Evolutionary conservation across 2,888 invertebrate genomes (phyloP).

Genomic region (Baronia brevicornis): DNA sequence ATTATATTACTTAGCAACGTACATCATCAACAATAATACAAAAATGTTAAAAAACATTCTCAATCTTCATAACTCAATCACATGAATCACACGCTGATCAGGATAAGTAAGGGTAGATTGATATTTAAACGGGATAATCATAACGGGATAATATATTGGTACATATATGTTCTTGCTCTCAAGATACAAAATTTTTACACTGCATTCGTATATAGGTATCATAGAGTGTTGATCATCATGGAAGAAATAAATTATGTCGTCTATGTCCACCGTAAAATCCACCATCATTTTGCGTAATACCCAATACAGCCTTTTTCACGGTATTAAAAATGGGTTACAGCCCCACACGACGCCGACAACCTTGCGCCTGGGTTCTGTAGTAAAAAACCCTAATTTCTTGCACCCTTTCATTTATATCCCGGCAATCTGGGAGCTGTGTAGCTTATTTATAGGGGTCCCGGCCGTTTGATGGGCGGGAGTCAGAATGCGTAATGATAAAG

Average conservation of each 20-base stretch:
- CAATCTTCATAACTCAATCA: too few relatives aligned
- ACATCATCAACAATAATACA: too few relatives aligned
- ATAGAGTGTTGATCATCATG: constrained; percentile 12
- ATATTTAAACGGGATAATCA: too few relatives aligned
- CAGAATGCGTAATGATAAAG: constrained; percentile 72
- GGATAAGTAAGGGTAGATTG: too few relatives aligned
- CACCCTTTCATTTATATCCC: constrained; percentile 73
- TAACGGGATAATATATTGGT: too few relatives aligned
- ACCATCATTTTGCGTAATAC: constrained; percentile 51
- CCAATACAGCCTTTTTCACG: constrained; percentile 48
- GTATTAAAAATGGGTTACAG: constrained; percentile 70
- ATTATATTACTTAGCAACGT: too few relatives aligned
- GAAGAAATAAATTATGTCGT: constrained; percentile 15
- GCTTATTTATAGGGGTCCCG: constrained; percentile 69
- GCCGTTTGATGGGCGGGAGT: constrained; percentile 63
- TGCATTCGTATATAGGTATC: constrained; percentile 4
- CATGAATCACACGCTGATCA: too few relatives aligned
- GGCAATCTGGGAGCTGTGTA: constrained; percentile 67
- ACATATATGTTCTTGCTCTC: too few relatives aligned
- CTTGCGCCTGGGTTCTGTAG: constrained; percentile 48
- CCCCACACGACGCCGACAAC: constrained; percentile 34
- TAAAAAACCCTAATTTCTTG: constrained; percentile 75
- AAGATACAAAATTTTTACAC: too few relatives aligned
- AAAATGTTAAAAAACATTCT: too few relatives aligned
- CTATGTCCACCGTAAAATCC: constrained; percentile 31